A percentile compares a stretch with the other conserved stretches of the same genome.
These are phyloP conservation scores for Oedothorax gibbosus DNA, from an alignment of 1,140 invertebrate genomes.

Conservation along the genomic window DNA sequence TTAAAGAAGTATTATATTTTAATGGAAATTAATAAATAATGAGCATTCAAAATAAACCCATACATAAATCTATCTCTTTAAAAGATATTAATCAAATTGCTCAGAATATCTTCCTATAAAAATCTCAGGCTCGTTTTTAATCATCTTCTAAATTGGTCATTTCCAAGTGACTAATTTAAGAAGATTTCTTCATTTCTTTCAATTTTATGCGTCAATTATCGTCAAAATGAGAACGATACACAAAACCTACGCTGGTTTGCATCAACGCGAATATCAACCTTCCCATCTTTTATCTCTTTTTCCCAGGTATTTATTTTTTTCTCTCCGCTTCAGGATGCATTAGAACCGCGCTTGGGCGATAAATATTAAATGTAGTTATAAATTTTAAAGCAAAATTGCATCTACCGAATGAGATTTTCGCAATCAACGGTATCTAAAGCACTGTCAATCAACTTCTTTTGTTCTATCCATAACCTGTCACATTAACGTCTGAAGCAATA, in stretches of 20 bases:
- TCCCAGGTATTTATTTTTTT: neutral
- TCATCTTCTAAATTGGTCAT: too few relatives aligned
- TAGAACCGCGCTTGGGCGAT: constrained; percentile 4
- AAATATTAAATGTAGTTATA: constrained; percentile 61
- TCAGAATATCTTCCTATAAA: too few relatives aligned
- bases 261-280: constrained; percentile 20
- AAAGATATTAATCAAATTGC: too few relatives aligned
- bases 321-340: neutral
- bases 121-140: too few relatives aligned
- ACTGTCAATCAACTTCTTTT: constrained; percentile 56
- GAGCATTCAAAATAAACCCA: too few relatives aligned
- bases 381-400: constrained; percentile 60
- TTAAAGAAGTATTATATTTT: too few relatives aligned
- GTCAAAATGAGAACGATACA: constrained; percentile 22
- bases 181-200: constrained; percentile 1
- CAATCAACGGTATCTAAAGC: constrained; percentile 55
- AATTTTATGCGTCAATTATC: constrained; percentile 27
- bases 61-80: too few relatives aligned
- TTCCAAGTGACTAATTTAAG: too few relatives aligned
- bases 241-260: constrained; percentile 14
- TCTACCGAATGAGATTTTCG: constrained; percentile 46
- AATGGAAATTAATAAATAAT: too few relatives aligned
- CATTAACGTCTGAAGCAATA: constrained; percentile 41
- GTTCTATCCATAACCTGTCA: constrained; percentile 49
- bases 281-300: constrained; percentile 3